Evolutionary conservation across 2,888 invertebrate genomes (phyloP).

Genomic region (Sericinus montela): DNA sequence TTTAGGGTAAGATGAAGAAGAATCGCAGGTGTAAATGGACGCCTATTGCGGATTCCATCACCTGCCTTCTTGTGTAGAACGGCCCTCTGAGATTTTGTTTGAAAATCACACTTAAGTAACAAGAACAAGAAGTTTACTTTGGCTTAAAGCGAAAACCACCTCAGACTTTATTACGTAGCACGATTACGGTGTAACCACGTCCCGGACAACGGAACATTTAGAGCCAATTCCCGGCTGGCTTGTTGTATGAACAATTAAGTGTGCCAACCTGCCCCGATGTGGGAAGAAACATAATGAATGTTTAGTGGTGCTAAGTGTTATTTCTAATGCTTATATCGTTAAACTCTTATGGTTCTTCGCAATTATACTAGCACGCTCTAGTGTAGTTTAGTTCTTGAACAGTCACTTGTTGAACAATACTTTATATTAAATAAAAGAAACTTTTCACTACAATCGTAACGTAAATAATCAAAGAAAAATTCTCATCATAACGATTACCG

Average conservation of each 20-base stretch:
- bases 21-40: conserved; percentile 75
- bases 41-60: conserved; percentile 72
- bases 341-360: conserved; percentile 22
- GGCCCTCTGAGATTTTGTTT: conserved; percentile 16
- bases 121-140: conserved; percentile 53
- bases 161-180: conserved; percentile 47
- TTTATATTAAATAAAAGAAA: too few relatives aligned
- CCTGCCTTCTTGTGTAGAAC: conserved; percentile 34
- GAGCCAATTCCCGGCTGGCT: conserved; percentile 72
- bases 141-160: conserved; percentile 36
- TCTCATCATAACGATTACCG: conserved; percentile 56
- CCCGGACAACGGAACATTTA: conserved; percentile 68
- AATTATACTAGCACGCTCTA: conserved; percentile 8
- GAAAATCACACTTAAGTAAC: conserved; percentile 46
- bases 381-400: conserved; percentile 17
- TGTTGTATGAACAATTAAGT: conserved; percentile 77
- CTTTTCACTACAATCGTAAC: background rate
- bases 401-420: conserved; percentile 20
- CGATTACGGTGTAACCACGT: conserved; percentile 61
- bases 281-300: conserved; percentile 69
- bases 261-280: conserved; percentile 59
- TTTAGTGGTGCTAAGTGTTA: conserved; percentile 59
- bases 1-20: conserved; percentile 76
- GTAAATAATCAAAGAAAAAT: conserved; percentile 54
- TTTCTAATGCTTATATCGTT: conserved; percentile 40